Evolutionary conservation across 1,140 invertebrate species (phyloP), one percentile per base, ranked within the genome.

Genomic region (Hylaeus volcanicus): DNA sequence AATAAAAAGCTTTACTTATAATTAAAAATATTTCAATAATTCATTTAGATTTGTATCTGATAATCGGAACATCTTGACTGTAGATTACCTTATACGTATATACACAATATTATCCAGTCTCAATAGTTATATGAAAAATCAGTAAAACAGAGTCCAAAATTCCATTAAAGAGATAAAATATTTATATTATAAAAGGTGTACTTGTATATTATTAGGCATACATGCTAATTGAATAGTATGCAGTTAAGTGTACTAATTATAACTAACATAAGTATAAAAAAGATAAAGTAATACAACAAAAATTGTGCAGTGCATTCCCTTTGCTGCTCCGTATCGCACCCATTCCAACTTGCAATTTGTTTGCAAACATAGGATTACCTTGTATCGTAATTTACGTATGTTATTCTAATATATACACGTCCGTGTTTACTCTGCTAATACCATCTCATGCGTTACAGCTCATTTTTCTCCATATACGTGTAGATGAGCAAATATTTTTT

Each of bases 331-430:
- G 61, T 12, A 43, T 56, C 60, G 11, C 39, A 58, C 11, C 41
- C 15, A 55, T 76, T 71, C 43, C 55, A 76, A 68, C 51, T 55
- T 26, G 26, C 26, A 26, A 26, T 26, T n/a, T 60, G n/a, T 76
- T 76, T 72, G 51, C 66, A 84, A 53, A 80, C 6, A 51, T 71
- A 39, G 3, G 53, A 12, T 60, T 53, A 26, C 58, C n/a, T 84
- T 53, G 5, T 75, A 58, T 72, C 43, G 53, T 48, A 60, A 60
- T 81, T 81, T 82, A 81, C 76, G 61, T 60, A 85, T n/a, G 26
- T 85, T 84, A 84, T 66, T 37, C 69, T 85, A 74, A 82, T 86
- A 82, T 86, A 66, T 86, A 86, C 84, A 86, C 74, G 71, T 71
- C 60, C 5, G 26, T 8, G 11, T 81, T 84, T 85, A 71, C 43